Evolutionary conservation across 2,888 invertebrate species (phyloP), one percentile per base, ranked within the genome.

Genomic region (Itoplectis maculator): DNA sequence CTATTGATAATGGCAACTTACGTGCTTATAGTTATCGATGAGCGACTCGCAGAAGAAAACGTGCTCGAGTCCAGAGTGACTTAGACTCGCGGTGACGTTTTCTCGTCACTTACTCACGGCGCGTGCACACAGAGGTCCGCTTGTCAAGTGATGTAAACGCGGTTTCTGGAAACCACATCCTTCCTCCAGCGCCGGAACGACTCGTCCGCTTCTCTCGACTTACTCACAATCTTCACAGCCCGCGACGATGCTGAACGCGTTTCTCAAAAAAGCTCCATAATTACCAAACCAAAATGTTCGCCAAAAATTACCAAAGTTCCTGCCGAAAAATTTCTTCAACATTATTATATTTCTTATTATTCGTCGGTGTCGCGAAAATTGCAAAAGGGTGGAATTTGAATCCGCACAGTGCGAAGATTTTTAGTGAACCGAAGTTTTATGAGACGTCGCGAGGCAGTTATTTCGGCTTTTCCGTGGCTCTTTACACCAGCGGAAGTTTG

Each of bases 391-490:
- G 79, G 20, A 90, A 89, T 86, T 86, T 91, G 20, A 90, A 92
- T 81, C 85, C 15, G 18, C 82, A 87, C 40, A 86, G 74, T 80
- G 86, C 88, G 0, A 86, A 89, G 68, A 74, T 91, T 6, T 92
- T 90, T 82, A 84, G 84, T 49, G 89, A 91, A 84, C 90, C 90
- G 9, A 69, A 56, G 20, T 76, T 13, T 35, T 29, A 61, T 18
- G 13, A 42, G 42, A 70, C 65, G 8, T n/a, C 23, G 37, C 83
- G 87, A 54, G 73, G 83, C 4, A 90, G 88, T 82, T 92, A 90
- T 85, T 92, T 91, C 79, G 92, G 92, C 20, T 91, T 88, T 82
- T 89, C 91, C 0, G 85, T 89, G 11, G 84, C 90, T 23, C 80
- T 91, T 29, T 88, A 88, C 74, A 63, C 75, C 78, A 84, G 82